Evolutionary conservation across 2,888 invertebrate species (phyloP).

Genomic region (Alloplasta piceator): DNA sequence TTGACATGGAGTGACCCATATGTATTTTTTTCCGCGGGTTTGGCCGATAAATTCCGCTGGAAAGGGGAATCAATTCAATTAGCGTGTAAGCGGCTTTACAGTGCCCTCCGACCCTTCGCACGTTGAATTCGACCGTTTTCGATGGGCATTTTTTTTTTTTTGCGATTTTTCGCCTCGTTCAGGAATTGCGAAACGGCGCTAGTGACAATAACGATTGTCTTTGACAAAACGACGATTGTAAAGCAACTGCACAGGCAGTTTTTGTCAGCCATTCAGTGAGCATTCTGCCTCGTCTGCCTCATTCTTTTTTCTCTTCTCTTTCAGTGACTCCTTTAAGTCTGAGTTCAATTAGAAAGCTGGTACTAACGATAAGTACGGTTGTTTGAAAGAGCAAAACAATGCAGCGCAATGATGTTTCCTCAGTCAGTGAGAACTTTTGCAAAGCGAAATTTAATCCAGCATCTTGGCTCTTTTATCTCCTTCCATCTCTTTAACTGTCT

Average conservation of each 20-base stretch:
- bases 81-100: conserved; percentile 58
- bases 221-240: conserved; percentile 49
- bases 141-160: conserved; percentile 17
- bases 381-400: conserved; percentile 41
- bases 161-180: conserved; percentile 50
- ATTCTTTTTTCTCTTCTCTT: conserved; percentile 14
- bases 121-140: not conserved
- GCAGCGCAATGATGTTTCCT: conserved; percentile 45
- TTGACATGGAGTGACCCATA: too few species aligned
- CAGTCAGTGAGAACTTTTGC: conserved; percentile 45
- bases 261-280: conserved; percentile 55
- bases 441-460: conserved; percentile 40
- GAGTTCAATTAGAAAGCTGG: conserved; percentile 67
- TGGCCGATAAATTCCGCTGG: conserved; percentile 55
- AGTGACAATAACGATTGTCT: conserved; percentile 58
- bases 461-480: conserved; percentile 13
- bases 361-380: conserved; percentile 66
- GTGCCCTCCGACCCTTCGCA: conserved; percentile 3
- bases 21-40: conserved; percentile 36
- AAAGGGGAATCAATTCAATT: conserved; percentile 63
- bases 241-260: conserved; percentile 51
- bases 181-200: conserved; percentile 45
- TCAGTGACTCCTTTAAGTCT: conserved; percentile 4
- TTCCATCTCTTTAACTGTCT: conserved; percentile 1
- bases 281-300: conserved; percentile 48